Evolutionary conservation across 2,888 invertebrate genomes (phyloP).

Genomic region (Conus canariensis): DNA sequence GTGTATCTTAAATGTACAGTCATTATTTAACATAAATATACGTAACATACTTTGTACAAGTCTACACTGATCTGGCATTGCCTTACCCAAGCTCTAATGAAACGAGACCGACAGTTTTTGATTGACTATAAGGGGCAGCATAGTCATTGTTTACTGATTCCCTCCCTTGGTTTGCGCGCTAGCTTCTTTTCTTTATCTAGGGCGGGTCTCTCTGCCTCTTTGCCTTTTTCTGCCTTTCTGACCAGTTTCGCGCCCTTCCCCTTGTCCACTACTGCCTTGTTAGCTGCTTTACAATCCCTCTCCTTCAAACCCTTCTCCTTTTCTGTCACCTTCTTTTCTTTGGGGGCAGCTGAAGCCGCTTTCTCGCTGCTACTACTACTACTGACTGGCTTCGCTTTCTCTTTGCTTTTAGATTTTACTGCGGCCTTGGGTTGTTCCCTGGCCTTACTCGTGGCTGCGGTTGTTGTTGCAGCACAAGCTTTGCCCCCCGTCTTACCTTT

Average conservation of each 20-base stretch:
- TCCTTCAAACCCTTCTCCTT: not conserved
- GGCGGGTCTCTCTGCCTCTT: conserved; percentile 23
- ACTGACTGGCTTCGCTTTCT: not conserved
- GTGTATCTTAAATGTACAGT: too few relatives aligned
- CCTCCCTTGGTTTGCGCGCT: conserved; percentile 19
- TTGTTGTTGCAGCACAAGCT: not conserved
- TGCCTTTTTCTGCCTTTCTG: conserved; percentile 25
- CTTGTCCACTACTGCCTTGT: conserved; percentile 7
- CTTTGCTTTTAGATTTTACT: not conserved
- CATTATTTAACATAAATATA: not conserved
- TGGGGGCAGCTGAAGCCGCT: not conserved
- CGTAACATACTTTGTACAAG: not conserved
- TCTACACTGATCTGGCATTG: not conserved
- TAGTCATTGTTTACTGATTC: conserved; percentile 22
- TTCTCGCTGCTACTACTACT: not conserved
- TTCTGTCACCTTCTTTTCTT: not conserved
- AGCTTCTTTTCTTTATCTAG: conserved; percentile 41
- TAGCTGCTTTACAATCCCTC: conserved; percentile 30
- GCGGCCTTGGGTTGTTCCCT: not conserved
- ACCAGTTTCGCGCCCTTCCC: not conserved
- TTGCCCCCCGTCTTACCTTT: conserved; percentile 27
- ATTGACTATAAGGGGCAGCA: not conserved
- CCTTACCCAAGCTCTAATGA: too few relatives aligned
- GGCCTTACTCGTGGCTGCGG: conserved; percentile 17
- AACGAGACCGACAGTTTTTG: too few relatives aligned